Conservation (phyloP, 2,888 invertebrate species). For the Pseudococcus jackbeardsleyi region DNA sequence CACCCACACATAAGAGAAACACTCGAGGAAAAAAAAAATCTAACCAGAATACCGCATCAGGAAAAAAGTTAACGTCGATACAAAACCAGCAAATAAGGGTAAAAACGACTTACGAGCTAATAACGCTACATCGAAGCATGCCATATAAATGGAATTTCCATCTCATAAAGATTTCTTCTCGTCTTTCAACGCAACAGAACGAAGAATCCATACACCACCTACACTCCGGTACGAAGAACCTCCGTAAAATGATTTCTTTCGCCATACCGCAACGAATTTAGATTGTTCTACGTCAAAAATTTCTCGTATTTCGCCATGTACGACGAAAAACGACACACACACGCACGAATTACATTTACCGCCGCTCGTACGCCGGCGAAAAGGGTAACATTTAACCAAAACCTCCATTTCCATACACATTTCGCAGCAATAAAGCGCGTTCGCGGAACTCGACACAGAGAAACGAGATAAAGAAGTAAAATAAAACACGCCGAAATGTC, state of each 20-base stretch:
- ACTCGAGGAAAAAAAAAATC: neutral
- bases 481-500: conserved; percentile 26
- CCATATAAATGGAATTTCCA: conserved; percentile 15
- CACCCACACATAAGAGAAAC: neutral
- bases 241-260: neutral
- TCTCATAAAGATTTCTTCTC: neutral
- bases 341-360: neutral
- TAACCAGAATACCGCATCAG: neutral
- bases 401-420: neutral
- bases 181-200: neutral
- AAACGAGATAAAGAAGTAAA: neutral
- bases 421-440: neutral
- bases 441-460: neutral
- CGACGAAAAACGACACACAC: neutral
- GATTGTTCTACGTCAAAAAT: neutral
- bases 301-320: neutral
- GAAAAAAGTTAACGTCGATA: neutral
- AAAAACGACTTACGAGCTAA: conserved; percentile 22
- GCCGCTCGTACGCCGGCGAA: neutral
- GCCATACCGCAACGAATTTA: neutral
- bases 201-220: neutral
- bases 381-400: conserved; percentile 4
- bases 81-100: conserved; percentile 12
- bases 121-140: neutral
- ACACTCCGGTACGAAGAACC: neutral